Evolutionary conservation across 2,113 vertebrate genomes (phyloP).

Genomic region (Rhodinocichla rosea): DNA sequence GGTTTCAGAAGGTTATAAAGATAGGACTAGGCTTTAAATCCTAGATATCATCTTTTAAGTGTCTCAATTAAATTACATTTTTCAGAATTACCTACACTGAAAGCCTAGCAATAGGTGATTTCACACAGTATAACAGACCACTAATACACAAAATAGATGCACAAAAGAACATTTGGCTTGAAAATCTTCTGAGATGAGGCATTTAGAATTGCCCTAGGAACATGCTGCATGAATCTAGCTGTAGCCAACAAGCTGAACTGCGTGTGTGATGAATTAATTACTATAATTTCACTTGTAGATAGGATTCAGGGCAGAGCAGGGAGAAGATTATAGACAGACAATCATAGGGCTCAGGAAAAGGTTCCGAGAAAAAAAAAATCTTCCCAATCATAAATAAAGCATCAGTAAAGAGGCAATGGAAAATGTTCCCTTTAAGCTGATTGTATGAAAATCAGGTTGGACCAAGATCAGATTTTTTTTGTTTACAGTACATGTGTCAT

Average conservation of each 20-base stretch:
- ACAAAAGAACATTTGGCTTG: constrained; percentile 28
- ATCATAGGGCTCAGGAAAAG: background rate
- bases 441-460: background rate
- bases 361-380: background rate
- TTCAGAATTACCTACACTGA: constrained; percentile 17
- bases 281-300: constrained; percentile 25
- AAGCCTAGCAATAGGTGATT: constrained; percentile 8
- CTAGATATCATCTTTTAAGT: constrained; percentile 34
- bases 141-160: constrained; percentile 42
- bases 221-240: background rate
- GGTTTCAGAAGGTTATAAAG: constrained; percentile 30
- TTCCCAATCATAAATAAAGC: background rate
- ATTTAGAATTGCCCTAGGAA: constrained; percentile 26
- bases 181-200: background rate
- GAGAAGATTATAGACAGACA: background rate
- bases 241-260: background rate
- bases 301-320: background rate
- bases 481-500: background rate
- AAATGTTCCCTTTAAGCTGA: background rate
- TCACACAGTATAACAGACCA: background rate
- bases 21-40: constrained; percentile 23
- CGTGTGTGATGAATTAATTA: constrained; percentile 26
- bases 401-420: background rate
- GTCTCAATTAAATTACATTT: constrained; percentile 54
- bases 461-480: background rate